A percentile compares a stretch with the other conserved stretches of the same genome.
phyloP scores from a whole-genome alignment of 2,888 invertebrate genomes.

The Eubasilissa splendida region DNA sequence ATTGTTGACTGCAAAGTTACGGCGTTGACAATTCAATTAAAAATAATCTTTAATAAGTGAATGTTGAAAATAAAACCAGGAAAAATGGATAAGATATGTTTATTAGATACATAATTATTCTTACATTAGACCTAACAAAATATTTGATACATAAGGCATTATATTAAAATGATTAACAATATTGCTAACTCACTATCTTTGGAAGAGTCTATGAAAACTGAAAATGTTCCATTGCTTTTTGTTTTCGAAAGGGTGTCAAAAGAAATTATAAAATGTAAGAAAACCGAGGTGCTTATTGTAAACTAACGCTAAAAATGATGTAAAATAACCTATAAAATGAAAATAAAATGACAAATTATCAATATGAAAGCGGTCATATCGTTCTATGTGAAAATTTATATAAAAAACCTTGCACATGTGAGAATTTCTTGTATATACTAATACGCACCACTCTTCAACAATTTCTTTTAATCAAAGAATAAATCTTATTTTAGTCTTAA shows the following conservation, averaged over 20 bases:
- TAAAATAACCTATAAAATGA: conserved; percentile 47
- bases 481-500: conserved; percentile 58
- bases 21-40: neutral
- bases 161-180: conserved; percentile 58
- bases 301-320: conserved; percentile 40
- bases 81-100: conserved; percentile 58
- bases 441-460: conserved; percentile 56
- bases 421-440: conserved; percentile 47
- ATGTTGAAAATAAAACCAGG: conserved; percentile 39
- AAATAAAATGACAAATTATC: conserved; percentile 8
- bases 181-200: conserved; percentile 59
- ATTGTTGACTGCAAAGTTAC: too few species aligned
- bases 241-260: conserved; percentile 43
- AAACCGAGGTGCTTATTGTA: conserved; percentile 38
- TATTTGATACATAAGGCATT: conserved; percentile 58
- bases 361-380: conserved; percentile 25
- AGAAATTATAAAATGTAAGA: conserved; percentile 12
- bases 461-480: conserved; percentile 58
- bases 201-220: conserved; percentile 58
- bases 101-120: conserved; percentile 58
- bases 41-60: neutral
- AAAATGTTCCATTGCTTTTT: conserved; percentile 40
- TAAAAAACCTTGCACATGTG: conserved; percentile 39
- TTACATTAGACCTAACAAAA: conserved; percentile 52
- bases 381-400: conserved; percentile 27